phyloP scores from a whole-genome alignment of 2,888 invertebrate genomes.

The Pollenia labialis region DNA sequence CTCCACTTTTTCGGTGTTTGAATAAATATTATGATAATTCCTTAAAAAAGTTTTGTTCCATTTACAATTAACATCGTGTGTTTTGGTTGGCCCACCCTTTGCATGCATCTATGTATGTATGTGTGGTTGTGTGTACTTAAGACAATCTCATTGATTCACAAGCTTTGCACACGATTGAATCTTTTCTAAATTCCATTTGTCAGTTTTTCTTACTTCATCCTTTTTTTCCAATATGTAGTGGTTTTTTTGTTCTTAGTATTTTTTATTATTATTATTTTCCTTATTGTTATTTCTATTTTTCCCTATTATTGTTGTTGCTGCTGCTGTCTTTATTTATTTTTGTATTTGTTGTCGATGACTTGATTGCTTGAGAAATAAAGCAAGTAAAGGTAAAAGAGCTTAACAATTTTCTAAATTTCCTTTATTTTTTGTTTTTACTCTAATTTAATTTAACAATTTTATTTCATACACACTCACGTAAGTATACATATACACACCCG shows the following conservation, averaged over 20 bases:
- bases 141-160: constrained; percentile 70
- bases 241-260: constrained; percentile 11
- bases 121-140: constrained; percentile 50
- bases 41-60: too few relatives aligned
- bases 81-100: too few relatives aligned
- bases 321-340: background rate
- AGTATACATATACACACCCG: background rate
- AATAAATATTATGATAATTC: too few relatives aligned
- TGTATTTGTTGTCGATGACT: constrained; percentile 71
- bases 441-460: constrained; percentile 62
- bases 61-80: too few relatives aligned
- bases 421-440: constrained; percentile 39
- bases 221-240: constrained; percentile 14
- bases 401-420: constrained; percentile 50
- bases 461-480: constrained; percentile 22
- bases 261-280: constrained; percentile 48
- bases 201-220: constrained; percentile 59
- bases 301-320: constrained; percentile 7
- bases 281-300: constrained; percentile 39
- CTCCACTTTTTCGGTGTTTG: too few relatives aligned
- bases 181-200: constrained; percentile 72
- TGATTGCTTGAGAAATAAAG: constrained; percentile 73
- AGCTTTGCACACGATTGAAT: constrained; percentile 72
- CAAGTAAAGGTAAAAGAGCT: constrained; percentile 67
- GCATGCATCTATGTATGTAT: constrained; percentile 3